A percentile compares a stretch with the other conserved stretches of the same genome.
Evolutionary conservation across 1,140 invertebrate genomes (phyloP).

Genomic region (Drosophila yakuba): DNA sequence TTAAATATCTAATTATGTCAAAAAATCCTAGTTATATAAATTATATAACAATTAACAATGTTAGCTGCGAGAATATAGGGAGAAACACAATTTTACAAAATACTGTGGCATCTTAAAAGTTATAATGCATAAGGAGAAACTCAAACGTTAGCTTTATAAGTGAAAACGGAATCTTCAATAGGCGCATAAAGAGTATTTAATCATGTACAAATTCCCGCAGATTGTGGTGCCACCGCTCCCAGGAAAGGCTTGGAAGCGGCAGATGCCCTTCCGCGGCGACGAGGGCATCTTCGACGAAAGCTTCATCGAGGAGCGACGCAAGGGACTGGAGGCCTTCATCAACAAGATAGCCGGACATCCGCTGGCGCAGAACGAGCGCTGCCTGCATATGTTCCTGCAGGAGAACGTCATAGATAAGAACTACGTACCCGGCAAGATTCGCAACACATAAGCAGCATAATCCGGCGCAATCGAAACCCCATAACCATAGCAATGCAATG

Average conservation of each 20-base stretch:
- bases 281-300: slow-evolving; percentile 99
- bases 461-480: slow-evolving; percentile 10
- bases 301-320: slow-evolving; percentile 99
- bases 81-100: neutral
- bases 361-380: slow-evolving; percentile 99
- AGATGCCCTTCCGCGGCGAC: slow-evolving; percentile 98
- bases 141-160: neutral
- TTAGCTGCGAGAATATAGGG: no score
- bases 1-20: no score
- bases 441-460: slow-evolving; percentile 91
- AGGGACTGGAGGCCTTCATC: slow-evolving; percentile 98
- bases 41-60: no score
- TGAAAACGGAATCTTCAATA: neutral
- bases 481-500: slow-evolving; percentile 67
- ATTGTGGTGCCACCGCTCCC: slow-evolving; percentile 99
- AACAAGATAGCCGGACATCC: slow-evolving; percentile 99
- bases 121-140: neutral
- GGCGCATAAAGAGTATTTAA: neutral
- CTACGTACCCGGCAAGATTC: slow-evolving; percentile 99
- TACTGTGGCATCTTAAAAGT: neutral
- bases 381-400: slow-evolving; percentile 99
- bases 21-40: no score
- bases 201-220: slow-evolving; percentile 84
- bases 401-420: slow-evolving; percentile 99
- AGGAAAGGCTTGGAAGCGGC: slow-evolving; percentile 99